These are phyloP conservation scores for Thera britannica DNA, from an alignment of 2,888 invertebrate genomes.

Conservation along the genomic window DNA sequence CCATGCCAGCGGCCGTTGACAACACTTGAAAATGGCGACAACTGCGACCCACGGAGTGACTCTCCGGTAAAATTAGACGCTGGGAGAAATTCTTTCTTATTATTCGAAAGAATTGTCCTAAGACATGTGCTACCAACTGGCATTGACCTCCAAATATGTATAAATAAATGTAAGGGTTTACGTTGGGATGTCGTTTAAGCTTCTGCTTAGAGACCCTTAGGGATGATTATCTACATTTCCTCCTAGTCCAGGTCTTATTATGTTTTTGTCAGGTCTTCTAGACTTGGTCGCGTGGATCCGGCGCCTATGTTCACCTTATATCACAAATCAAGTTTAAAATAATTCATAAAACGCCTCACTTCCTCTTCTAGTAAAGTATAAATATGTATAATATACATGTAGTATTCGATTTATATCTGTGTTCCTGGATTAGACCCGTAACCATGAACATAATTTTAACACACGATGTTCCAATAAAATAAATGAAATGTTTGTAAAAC, in stretches of 20 bases:
- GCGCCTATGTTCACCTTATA: not conserved
- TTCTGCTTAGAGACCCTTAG: too few species aligned
- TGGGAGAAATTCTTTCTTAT: conserved; percentile 42
- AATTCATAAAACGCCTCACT: not conserved
- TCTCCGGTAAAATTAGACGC: conserved; percentile 47
- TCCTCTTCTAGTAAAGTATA: too few species aligned
- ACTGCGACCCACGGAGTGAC: conserved; percentile 45
- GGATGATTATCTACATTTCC: too few species aligned
- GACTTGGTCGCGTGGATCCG: too few species aligned
- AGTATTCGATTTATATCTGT: not conserved
- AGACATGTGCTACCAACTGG: conserved; percentile 12
- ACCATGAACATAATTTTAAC: not conserved
- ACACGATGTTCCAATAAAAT: conserved; percentile 14
- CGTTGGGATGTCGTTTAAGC: too few species aligned
- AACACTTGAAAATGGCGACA: conserved; percentile 64
- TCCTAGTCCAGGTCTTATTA: too few species aligned
- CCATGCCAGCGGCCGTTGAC: conserved; percentile 58
- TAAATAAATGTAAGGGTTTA: not conserved
- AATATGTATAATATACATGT: too few species aligned
- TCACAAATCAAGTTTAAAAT: not conserved
- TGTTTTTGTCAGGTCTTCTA: too few species aligned
- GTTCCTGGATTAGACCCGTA: not conserved
- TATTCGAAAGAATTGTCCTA: conserved; percentile 28
- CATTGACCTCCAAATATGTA: conserved; percentile 19
- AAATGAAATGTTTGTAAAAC: conserved; percentile 16